Conservation (phyloP, 1,140 invertebrate genomes). For the Zaprionus camerounensis region DNA sequence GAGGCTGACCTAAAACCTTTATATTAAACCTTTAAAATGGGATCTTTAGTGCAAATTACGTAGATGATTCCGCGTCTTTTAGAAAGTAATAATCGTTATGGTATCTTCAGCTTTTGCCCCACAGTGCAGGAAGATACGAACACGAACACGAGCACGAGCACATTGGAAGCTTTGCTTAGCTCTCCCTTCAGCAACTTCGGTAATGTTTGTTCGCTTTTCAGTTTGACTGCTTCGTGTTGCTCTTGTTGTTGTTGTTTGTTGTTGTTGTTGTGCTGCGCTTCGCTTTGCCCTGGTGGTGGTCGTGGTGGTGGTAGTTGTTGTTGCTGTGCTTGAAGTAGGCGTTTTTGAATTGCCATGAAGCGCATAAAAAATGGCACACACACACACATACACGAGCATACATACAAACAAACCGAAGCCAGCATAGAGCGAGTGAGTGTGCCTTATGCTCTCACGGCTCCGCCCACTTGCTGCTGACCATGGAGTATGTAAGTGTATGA, state of each 20-base stretch:
- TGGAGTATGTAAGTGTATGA: constrained; percentile 40
- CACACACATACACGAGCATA: constrained; percentile 22
- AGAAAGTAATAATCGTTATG: background rate
- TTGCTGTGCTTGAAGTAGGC: constrained; percentile 76
- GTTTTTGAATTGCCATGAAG: constrained; percentile 83
- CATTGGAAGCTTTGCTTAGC: constrained; percentile 44
- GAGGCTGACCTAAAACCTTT: too few relatives aligned
- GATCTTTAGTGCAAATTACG: too few relatives aligned
- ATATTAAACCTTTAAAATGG: too few relatives aligned
- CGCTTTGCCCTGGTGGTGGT: constrained; percentile 43
- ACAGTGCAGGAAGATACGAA: constrained; percentile 60
- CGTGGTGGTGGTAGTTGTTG: constrained; percentile 59
- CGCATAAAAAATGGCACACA: constrained; percentile 74
- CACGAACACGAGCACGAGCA: constrained; percentile 9
- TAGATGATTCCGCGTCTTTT: background rate
- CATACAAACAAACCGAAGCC: constrained; percentile 29
- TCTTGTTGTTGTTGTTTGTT: constrained; percentile 6
- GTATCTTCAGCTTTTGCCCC: background rate
- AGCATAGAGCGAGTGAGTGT: constrained; percentile 39
- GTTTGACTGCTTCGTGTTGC: constrained; percentile 52
- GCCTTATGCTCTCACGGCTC: constrained; percentile 77
- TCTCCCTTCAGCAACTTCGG: constrained; percentile 30
- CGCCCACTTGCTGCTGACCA: constrained; percentile 75
- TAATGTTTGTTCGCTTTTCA: constrained; percentile 18
- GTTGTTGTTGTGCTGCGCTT: constrained; percentile 36